Evolutionary conservation across 2,113 vertebrate genomes (phyloP), one percentile per base, ranked within the genome.

Genomic region (Hyaena hyaena): DNA sequence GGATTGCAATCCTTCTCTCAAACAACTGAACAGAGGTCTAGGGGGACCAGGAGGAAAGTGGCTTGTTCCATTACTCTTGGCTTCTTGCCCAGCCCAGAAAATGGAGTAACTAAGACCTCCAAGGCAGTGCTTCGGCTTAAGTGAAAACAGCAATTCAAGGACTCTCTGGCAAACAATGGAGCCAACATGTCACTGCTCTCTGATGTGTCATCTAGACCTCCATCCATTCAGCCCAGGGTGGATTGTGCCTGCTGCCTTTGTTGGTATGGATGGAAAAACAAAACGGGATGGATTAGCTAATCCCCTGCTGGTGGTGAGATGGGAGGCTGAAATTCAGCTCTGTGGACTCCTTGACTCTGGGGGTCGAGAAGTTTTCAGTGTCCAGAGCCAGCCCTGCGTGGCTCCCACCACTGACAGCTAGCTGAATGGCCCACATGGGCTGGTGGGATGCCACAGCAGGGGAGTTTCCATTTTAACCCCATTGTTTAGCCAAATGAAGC

Each of bases 401-500:
- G 23, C 26, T 93, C 82, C 88, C 35, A 2, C 12, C 0, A 5
- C 96, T 19, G 53, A 74, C 66, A 39, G 94, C 69, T 79, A 39
- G 80, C 84, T 0, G 2, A 31, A 43, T 63, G 88, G 83, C 84
- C 97, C 61, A 15, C 74, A 21, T 4, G 84, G 65, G 80, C 85
- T n/a, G 33, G 45, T 7, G 24, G 93, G 96, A 96, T 95, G 92
- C 88, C 94, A 65, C 92, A 45, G 96, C 68, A 76, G 88, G 90
- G 90, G 31, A 17, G 39, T 86, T 96, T 98, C 96, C 96, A 79
- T 96, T 90, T 88, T 98, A 92, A 86, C 98, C 87, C 93, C 71
- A 83, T 92, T 95, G 81, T 97, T 97, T 97, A 95, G 65, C 43
- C 83, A 98, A 53, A 96, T 73, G 84, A 98, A 97, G 95, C 74